phyloP scores from a whole-genome alignment of 2,888 invertebrate genomes.

The Xestia xanthographa region DNA sequence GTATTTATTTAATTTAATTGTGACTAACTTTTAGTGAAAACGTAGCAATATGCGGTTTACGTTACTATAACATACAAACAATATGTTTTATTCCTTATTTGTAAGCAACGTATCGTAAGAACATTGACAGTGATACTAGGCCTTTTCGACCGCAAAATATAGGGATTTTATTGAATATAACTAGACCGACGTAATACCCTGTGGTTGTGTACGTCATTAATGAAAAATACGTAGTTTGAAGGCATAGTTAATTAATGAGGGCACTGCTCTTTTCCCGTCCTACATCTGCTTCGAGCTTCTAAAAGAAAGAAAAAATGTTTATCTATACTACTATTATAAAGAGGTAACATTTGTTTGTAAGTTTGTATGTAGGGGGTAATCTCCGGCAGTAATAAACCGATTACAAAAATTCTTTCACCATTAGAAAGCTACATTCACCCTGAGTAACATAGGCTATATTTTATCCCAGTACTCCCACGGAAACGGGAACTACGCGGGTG shows the following conservation, averaged over 20 bases:
- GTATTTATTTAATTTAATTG: conserved; percentile 10
- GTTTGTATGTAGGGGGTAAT: too few species aligned
- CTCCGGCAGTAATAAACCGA: too few species aligned
- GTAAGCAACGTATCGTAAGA: neutral
- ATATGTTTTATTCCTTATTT: conserved; percentile 18
- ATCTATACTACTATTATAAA: too few species aligned
- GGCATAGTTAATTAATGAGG: conserved; percentile 1
- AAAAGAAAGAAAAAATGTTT: neutral
- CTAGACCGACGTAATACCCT: conserved; percentile 30
- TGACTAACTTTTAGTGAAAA: conserved; percentile 23
- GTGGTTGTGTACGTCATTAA: conserved; percentile 39
- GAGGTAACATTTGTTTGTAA: too few species aligned
- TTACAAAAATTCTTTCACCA: too few species aligned
- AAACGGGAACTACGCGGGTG: too few species aligned
- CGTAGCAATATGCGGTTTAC: conserved; percentile 22
- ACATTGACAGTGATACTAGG: conserved; percentile 28
- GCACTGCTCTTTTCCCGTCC: neutral
- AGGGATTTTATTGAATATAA: conserved; percentile 15
- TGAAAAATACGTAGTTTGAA: conserved; percentile 5
- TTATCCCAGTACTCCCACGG: too few species aligned
- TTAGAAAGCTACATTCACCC: too few species aligned
- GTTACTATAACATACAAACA: conserved; percentile 1
- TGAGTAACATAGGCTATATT: too few species aligned
- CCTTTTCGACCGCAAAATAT: conserved; percentile 32
- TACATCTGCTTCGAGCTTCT: neutral